A percentile compares a stretch with the other conserved stretches of the same genome.
Evolutionary conservation across 2,113 vertebrate genomes (phyloP).

Genomic region (Meles meles): DNA sequence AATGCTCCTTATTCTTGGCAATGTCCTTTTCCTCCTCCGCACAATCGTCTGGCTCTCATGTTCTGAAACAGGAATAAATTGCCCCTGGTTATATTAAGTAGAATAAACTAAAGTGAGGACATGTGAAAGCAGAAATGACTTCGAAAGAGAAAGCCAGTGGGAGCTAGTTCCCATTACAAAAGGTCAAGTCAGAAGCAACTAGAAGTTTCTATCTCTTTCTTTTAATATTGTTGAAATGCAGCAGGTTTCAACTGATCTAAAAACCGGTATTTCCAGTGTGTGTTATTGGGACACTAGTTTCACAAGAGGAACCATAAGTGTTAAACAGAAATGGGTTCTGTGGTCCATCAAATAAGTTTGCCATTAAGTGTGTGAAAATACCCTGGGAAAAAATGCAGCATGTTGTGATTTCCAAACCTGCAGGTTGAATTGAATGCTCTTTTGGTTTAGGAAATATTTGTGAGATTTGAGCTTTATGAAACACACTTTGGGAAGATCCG

Average conservation of each 20-base stretch:
- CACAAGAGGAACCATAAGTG: not conserved
- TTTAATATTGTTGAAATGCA: not conserved
- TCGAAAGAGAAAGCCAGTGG: not conserved
- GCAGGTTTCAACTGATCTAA: not conserved
- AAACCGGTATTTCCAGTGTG: not conserved
- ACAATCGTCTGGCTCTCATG: not conserved
- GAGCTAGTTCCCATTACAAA: not conserved
- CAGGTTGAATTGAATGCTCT: not conserved
- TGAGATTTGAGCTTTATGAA: not conserved
- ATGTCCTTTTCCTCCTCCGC: not conserved
- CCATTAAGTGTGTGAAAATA: not conserved
- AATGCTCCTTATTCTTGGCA: not conserved
- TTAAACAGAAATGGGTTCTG: not conserved
- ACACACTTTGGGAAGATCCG: not conserved
- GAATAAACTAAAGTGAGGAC: not conserved
- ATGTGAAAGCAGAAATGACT: not conserved
- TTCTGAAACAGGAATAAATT: not conserved
- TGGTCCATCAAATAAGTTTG: not conserved
- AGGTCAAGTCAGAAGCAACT: not conserved
- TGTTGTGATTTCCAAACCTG: not conserved
- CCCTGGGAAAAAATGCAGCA: not conserved
- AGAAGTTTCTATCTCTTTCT: not conserved
- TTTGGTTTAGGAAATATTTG: not conserved
- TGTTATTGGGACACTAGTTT: not conserved
- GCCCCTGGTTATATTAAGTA: not conserved